Evolutionary conservation across 2,797 vertebrate species (phyloP), one percentile per base, ranked within the genome.

Genomic region (Linurgus olivaceus): DNA sequence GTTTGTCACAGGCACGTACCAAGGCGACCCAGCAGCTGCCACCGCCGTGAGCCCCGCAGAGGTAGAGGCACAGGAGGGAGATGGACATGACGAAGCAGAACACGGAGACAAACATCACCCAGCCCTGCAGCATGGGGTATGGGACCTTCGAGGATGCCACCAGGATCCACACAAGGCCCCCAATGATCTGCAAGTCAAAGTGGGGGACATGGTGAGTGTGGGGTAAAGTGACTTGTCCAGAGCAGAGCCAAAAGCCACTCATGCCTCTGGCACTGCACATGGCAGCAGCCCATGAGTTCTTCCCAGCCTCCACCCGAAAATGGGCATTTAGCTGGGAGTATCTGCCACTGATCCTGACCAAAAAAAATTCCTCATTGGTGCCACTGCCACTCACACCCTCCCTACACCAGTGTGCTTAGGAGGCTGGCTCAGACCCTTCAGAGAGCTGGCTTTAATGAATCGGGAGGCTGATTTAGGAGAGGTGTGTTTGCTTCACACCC

Each of bases 101-200:
- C 59, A 99, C 96, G 0, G 99, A 99, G 47, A 99, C 99, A 11
- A 99, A 98, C 98, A 99, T 99, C 83, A 99, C 98, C 98, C 99
- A 99, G 88, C 98, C 99, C 97, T 98, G 98, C 57, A 98, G 62
- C 3, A 98, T 95, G 1, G 63, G 0, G 0, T 9, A 1, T 0
- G 1, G 0, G 10, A 99, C 88, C 3, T 0, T 51, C 0, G 98
- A 98, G 2, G 98, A 98, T 4, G 99, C 97, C 44, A 99, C 97
- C 50, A 99, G 98, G 96, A 98, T 98, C 99, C 99, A 99, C 11
- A 99, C 98, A 44, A 99, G 98, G n/a, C 98, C 99, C 0, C 99
- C 99, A 14, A 98, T 98, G 55, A 98, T 50, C 98, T 98, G 93
- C 45, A 93, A 90, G 47, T 21, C 31, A 50, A 63, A 57, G 40